Percentiles rank a stretch among this genome's conserved stretches.
These are phyloP conservation scores for Stomatorhinus ivindoensis DNA, from an alignment of 2,113 vertebrate genomes.

Conservation along the genomic window DNA sequence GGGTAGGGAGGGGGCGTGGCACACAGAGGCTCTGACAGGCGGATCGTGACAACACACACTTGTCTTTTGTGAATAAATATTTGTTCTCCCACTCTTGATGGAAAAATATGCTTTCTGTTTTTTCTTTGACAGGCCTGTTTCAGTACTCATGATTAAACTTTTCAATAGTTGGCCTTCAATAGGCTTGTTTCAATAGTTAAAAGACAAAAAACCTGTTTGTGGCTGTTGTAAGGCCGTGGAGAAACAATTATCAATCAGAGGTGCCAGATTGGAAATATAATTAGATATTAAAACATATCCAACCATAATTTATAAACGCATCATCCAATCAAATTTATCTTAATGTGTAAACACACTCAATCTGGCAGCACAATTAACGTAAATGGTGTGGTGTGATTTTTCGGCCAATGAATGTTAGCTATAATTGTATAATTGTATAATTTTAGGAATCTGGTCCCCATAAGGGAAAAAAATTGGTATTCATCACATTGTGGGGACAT, in stretches of 20 bases:
- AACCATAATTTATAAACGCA: background rate
- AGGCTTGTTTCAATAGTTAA: background rate
- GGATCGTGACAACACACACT: too few relatives aligned
- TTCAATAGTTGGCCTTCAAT: too few relatives aligned
- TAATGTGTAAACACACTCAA: background rate
- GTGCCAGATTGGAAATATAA: background rate
- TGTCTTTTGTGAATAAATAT: background rate
- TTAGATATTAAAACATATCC: background rate
- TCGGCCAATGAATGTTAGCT: background rate
- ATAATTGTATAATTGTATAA: background rate
- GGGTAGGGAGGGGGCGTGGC: too few relatives aligned
- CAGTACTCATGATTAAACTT: background rate
- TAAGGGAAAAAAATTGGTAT: too few relatives aligned
- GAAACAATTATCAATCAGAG: background rate
- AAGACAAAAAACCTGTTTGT: background rate
- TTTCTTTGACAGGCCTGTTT: background rate
- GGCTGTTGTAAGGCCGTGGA: background rate
- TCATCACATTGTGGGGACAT: too few relatives aligned
- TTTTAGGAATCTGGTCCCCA: background rate
- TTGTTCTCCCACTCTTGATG: background rate
- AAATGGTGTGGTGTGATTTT: background rate
- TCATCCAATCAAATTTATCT: background rate
- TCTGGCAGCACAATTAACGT: background rate
- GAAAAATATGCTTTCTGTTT: background rate
- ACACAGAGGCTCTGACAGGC: too few relatives aligned